Conservation (phyloP, 2,888 invertebrate genomes). For the Boloria euphrosyne region DNA sequence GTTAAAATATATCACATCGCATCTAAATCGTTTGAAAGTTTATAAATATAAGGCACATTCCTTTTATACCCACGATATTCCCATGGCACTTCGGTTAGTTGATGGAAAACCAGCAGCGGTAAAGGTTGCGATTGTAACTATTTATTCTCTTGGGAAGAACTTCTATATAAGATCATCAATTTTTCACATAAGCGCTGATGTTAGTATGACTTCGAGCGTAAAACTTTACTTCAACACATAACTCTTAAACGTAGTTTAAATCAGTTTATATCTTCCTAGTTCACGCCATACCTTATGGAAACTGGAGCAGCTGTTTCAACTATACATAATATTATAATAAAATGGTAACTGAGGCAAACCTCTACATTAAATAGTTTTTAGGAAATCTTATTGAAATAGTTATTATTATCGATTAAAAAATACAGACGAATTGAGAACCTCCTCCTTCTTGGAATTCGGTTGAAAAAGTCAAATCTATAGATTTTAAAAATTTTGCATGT, state of each 20-base stretch:
- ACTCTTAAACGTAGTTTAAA: slow-evolving; percentile 27
- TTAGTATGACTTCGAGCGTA: slow-evolving; percentile 17
- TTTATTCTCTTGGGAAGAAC: slow-evolving; percentile 5
- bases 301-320: neutral
- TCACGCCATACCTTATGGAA: neutral
- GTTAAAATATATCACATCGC: neutral
- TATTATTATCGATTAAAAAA: too few relatives aligned
- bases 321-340: too few relatives aligned
- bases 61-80: slow-evolving; percentile 1
- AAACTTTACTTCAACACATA: slow-evolving; percentile 22
- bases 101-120: slow-evolving; percentile 14
- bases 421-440: too few relatives aligned
- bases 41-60: slow-evolving; percentile 6
- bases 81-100: neutral
- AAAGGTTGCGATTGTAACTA: slow-evolving; percentile 15
- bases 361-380: too few relatives aligned
- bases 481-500: too few relatives aligned
- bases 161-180: slow-evolving; percentile 19
- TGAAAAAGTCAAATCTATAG: too few relatives aligned
- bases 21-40: slow-evolving; percentile 8
- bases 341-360: too few relatives aligned
- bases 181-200: slow-evolving; percentile 23
- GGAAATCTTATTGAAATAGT: too few relatives aligned
- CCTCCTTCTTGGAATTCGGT: too few relatives aligned
- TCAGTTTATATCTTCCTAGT: slow-evolving; percentile 25